Evolutionary conservation across 1,140 invertebrate species (phyloP).

Genomic region (Atta cephalotes): DNA sequence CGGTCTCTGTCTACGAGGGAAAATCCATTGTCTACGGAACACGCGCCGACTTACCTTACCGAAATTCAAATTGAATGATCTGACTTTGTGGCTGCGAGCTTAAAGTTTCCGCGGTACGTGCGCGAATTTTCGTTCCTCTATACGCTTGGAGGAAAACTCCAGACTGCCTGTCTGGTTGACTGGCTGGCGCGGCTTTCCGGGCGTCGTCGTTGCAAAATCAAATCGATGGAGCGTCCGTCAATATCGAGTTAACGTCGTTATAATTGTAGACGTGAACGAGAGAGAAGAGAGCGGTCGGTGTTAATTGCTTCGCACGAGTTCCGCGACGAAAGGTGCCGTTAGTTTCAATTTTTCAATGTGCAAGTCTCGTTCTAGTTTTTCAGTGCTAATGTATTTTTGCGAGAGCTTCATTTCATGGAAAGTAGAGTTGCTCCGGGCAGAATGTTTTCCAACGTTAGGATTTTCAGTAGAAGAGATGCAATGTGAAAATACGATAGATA

Average conservation of each 20-base stretch:
- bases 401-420: constrained; percentile 16
- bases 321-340: constrained; percentile 13
- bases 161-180: neutral
- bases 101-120: constrained; percentile 33
- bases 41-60: constrained; percentile 7
- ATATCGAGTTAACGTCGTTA: constrained; percentile 62
- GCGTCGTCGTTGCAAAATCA: constrained; percentile 52
- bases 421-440: neutral
- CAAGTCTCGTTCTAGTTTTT: constrained; percentile 21
- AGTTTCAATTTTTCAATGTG: constrained; percentile 44
- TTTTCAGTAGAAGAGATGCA: neutral
- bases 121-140: constrained; percentile 34
- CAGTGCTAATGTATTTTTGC: constrained; percentile 9
- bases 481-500: constrained; percentile 28
- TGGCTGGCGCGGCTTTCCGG: constrained; percentile 25
- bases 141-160: constrained; percentile 19
- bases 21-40: constrained; percentile 37
- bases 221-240: constrained; percentile 54
- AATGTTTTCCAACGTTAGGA: constrained; percentile 20
- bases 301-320: constrained; percentile 43
- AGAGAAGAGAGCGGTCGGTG: neutral
- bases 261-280: constrained; percentile 42
- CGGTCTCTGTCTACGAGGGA: neutral
- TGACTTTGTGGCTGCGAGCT: neutral
- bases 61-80: constrained; percentile 45